phyloP scores from a whole-genome alignment of 2,888 invertebrate genomes.

The Malachius bipustulatus region DNA sequence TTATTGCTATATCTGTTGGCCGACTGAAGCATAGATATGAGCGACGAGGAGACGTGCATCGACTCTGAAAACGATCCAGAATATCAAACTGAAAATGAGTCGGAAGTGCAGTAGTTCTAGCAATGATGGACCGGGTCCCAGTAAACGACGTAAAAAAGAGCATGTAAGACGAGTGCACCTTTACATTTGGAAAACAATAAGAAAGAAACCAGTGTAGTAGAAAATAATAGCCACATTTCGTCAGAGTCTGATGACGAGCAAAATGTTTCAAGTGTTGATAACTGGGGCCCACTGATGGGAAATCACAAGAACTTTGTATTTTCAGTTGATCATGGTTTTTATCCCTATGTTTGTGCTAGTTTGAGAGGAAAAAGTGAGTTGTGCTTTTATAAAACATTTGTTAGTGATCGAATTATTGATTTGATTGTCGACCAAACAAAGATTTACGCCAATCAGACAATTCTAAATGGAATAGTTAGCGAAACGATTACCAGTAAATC shows the following conservation, averaged over 20 bases:
- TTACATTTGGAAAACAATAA: background rate
- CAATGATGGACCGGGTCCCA: conserved; percentile 1
- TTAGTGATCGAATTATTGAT: background rate
- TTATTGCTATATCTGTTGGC: too few relatives aligned
- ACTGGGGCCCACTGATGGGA: conserved; percentile 1
- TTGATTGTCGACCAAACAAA: conserved; percentile 1
- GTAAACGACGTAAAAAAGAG: background rate
- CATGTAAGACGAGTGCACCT: background rate
- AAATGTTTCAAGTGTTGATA: background rate
- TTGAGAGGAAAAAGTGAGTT: background rate
- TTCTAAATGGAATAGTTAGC: conserved; percentile 1
- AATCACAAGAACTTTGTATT: conserved; percentile 1
- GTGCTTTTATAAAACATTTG: conserved; percentile 1
- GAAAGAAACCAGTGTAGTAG: conserved; percentile 1
- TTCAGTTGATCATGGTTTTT: background rate
- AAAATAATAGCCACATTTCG: background rate
- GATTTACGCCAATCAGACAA: background rate
- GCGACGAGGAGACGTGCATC: background rate
- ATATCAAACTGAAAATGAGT: background rate
- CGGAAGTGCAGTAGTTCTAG: too few relatives aligned
- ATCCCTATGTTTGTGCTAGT: background rate
- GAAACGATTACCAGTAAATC: background rate
- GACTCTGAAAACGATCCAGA: conserved; percentile 2
- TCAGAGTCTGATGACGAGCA: background rate
- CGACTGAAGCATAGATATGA: background rate